Evolutionary conservation across 2,113 vertebrate species (phyloP), one percentile per base, ranked within the genome.

Genomic region (Psittacula cyanocephala): DNA sequence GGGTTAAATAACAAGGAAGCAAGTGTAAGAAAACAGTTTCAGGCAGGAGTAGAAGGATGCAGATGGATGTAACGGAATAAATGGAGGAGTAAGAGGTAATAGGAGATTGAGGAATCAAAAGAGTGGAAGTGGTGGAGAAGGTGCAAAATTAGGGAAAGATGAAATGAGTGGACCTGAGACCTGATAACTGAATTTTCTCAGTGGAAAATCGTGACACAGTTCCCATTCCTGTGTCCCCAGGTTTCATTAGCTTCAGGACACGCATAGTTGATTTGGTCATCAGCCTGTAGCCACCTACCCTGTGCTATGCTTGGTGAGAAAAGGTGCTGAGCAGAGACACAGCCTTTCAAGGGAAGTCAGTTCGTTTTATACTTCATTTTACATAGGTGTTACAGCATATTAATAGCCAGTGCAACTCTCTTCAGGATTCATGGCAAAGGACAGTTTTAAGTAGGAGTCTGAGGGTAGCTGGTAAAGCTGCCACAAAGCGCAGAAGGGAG

Each of bases 301-400:
- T 25, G 24, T 68, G 17, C 64, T 70, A 2, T 11, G 52, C 7
- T 17, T 64, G 18, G 31, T 62, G 67, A 65, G 78, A 17, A 53
- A 49, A 43, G 64, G 29, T 25, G 22, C 72, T 77, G 33, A 81
- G 69, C 44, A 29, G 31, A 72, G 11, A 46, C 7, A 7, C 18
- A 63, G 55, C 8, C 6, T 80, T 85, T 74, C 59, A 53, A 70
- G 37, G 4, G 13, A 60, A 65, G 47, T 7, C 16, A 35, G 8
- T 31, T 69, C 4, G 41, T 28, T 52, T 81, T 59, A 44, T 7
- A 5, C 11, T n/a, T 39, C 0, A 0, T 44, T 6, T 8, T 68
- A 9, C 11, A 33, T 23, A 37, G 41, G 52, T 39, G 39, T 89
- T 72, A 25, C 15, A 62, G 52, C 19, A 18, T 22, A 19, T 75